Evolutionary conservation across 2,888 invertebrate species (phyloP).

Genomic region (Cataglyphis livida): DNA sequence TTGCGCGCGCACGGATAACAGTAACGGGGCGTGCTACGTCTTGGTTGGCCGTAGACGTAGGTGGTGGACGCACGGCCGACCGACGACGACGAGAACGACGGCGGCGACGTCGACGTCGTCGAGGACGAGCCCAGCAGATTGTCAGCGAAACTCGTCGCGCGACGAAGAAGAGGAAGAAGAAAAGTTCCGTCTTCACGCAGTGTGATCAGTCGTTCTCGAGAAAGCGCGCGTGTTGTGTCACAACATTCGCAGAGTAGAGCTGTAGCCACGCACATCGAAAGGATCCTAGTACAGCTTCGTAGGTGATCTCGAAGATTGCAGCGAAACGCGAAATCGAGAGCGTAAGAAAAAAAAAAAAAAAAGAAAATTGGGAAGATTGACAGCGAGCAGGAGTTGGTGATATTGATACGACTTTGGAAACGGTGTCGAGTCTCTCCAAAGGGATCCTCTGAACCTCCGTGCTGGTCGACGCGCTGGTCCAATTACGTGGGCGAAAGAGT

Average conservation of each 20-base stretch:
- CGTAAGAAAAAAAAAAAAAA: background rate
- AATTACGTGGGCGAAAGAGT: conserved; percentile 4
- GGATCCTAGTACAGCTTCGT: conserved; percentile 6
- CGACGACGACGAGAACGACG: conserved; percentile 62
- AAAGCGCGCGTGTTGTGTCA: conserved; percentile 39
- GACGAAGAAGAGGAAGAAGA: conserved; percentile 32
- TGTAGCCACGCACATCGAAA: background rate
- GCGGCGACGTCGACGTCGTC: conserved; percentile 67
- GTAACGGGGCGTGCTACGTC: conserved; percentile 80
- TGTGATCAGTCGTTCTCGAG: conserved; percentile 26
- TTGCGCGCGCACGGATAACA: conserved; percentile 83
- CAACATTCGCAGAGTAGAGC: background rate
- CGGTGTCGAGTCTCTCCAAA: background rate
- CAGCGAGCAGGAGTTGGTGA: background rate
- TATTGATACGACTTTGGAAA: background rate
- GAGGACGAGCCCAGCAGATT: conserved; percentile 51
- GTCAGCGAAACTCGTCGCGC: conserved; percentile 35
- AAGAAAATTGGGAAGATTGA: background rate
- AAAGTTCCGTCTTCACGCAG: conserved; percentile 34
- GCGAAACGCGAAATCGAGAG: conserved; percentile 41
- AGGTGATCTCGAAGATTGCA: background rate
- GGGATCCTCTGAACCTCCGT: background rate
- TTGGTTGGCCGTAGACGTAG: conserved; percentile 74
- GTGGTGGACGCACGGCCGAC: conserved; percentile 70
- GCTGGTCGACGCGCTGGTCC: background rate